Evolutionary conservation across 2,113 vertebrate genomes (phyloP).

Genomic region (Melierax canorus): DNA sequence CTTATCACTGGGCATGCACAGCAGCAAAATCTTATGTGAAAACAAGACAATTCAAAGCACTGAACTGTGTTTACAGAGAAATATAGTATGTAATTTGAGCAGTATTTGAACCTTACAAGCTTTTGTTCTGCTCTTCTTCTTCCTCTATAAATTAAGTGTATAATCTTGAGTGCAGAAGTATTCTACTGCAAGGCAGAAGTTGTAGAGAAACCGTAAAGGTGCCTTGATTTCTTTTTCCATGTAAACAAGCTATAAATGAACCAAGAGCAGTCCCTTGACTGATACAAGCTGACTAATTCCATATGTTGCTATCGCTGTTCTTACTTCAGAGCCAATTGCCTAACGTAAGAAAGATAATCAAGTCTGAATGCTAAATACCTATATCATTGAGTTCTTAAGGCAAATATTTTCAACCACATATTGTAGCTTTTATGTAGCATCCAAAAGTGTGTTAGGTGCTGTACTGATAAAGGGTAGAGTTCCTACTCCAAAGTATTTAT

Average conservation of each 20-base stretch:
- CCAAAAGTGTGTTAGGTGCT: not conserved
- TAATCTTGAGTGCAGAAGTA: not conserved
- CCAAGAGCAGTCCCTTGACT: not conserved
- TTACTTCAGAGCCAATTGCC: not conserved
- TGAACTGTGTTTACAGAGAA: not conserved
- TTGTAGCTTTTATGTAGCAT: not conserved
- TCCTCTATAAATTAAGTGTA: not conserved
- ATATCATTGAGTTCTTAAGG: not conserved
- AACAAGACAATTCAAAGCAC: not conserved
- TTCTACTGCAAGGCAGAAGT: not conserved
- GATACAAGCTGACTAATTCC: not conserved
- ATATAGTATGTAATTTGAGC: not conserved
- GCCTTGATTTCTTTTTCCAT: not conserved
- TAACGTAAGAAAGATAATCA: not conserved
- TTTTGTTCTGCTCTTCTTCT: not conserved
- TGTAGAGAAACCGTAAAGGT: not conserved
- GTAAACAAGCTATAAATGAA: not conserved
- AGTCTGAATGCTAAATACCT: not conserved
- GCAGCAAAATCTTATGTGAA: not conserved
- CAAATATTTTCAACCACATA: not conserved
- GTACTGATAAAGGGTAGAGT: not conserved
- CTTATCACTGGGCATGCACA: not conserved
- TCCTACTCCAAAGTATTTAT: not conserved
- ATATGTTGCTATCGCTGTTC: not conserved
- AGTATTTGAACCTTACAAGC: not conserved